Evolutionary conservation across 2,113 vertebrate genomes (phyloP), one percentile per base, ranked within the genome.

Genomic region (Sakesphorus luctuosus): DNA sequence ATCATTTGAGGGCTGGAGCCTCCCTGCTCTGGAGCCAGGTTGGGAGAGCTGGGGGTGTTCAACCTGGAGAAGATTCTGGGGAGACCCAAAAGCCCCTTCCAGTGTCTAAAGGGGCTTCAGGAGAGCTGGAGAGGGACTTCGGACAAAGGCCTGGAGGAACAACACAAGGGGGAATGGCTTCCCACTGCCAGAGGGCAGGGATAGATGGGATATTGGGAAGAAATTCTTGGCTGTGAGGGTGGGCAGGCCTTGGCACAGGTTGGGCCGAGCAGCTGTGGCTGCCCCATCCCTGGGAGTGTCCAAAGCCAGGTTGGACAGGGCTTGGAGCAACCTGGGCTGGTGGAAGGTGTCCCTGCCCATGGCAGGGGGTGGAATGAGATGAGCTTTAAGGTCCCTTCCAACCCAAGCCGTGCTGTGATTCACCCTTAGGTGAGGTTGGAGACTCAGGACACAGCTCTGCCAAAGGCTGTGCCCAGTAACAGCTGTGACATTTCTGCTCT

Each of bases 361-460:
- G 17, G 25, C 63, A 62, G 40, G 25, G 11, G 3, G 9, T 35
- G 49, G 40, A 63, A 69, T 36, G 55, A 49, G 40, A 49, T 49
- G 63, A 10, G 17, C 9, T 26, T 40, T 21, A 38, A 63, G 40
- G 33, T 77, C 53, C 8, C 21, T 69, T 83, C 35, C 87, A 56
- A 36, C 21, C 25, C 56, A 36, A 63, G 47, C 31, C 18, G 4
- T 31, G 69, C 25, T 77, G 49, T 43, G 26, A 63, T 16, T 61
- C 65, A 33, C 49, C 56, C 43, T 20, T 4, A 15, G 29, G 17
- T 52, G 8, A 11, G 31, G 11, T 3, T 21, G 23, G 67, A 53
- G 66, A 38, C 1, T 0, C 0, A 0, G 58, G 53, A 43, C 10
- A 2, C 5, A 29, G 26, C 77, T 53, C 26, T 44, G 69, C 79